A percentile compares a stretch with the other conserved stretches of the same genome.
phyloP scores from a whole-genome alignment of 2,113 vertebrate genomes.

The Oplegnathus fasciatus region DNA sequence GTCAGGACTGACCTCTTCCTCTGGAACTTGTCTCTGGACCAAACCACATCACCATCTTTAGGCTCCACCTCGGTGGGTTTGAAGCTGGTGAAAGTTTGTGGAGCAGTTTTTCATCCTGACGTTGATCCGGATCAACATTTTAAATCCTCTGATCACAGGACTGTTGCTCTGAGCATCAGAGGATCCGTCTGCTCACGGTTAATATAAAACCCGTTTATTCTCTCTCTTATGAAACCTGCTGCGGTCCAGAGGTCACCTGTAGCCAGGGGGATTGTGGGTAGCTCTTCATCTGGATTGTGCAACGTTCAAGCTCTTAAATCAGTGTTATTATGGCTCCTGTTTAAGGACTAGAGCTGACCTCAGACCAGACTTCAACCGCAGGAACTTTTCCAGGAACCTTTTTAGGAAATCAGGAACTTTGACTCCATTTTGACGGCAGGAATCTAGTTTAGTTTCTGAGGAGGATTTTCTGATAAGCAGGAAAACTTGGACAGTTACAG shows the following conservation, averaged over 20 bases:
- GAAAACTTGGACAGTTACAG: no score
- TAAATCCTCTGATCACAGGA: slow-evolving; percentile 9
- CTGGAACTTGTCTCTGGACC: no score
- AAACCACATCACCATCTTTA: no score
- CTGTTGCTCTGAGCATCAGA: slow-evolving; percentile 13
- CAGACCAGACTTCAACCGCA: neutral
- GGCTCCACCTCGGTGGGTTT: no score
- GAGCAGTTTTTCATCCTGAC: no score
- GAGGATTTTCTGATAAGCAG: no score
- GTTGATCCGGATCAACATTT: neutral
- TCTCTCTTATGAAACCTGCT: neutral
- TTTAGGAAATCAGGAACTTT: slow-evolving; percentile 7
- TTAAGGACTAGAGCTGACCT: neutral
- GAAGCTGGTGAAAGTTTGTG: no score
- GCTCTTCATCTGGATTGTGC: neutral
- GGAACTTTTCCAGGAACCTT: slow-evolving; percentile 2
- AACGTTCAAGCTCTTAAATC: neutral
- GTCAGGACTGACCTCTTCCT: no score
- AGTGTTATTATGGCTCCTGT: slow-evolving; percentile 4
- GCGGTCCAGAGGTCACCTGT: neutral
- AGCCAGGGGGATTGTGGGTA: slow-evolving; percentile 16
- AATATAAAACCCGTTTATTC: neutral
- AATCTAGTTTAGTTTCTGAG: neutral
- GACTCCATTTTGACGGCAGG: neutral
- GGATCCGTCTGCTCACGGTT: neutral